Evolutionary conservation across 2,888 invertebrate species (phyloP).

Genomic region (Glaucopsyche alexis): DNA sequence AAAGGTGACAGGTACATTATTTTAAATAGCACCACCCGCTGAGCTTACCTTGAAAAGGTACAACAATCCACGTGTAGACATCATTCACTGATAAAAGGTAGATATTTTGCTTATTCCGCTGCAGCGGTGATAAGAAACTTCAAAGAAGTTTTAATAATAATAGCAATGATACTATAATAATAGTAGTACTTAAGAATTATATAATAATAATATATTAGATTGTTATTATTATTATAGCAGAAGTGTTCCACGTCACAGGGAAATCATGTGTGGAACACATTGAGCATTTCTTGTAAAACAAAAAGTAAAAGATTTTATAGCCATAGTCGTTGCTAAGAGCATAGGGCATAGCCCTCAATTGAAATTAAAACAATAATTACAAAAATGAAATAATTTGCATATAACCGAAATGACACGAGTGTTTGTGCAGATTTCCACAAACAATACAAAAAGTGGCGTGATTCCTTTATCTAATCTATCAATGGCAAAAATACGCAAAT

Average conservation of each 20-base stretch:
- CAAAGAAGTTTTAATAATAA: not conserved
- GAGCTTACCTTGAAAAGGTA: slow-evolving; percentile 7
- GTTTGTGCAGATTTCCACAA: not conserved
- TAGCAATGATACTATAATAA: not conserved
- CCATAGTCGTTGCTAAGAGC: not conserved
- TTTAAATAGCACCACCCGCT: not conserved
- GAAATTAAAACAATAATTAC: not conserved
- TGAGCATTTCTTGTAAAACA: not conserved
- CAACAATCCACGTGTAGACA: not conserved
- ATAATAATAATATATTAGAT: not conserved
- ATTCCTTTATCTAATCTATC: slow-evolving; percentile 10
- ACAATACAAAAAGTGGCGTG: slow-evolving; percentile 24
- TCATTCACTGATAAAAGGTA: not conserved
- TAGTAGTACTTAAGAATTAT: not conserved
- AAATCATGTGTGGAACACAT: not conserved
- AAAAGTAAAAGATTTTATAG: not conserved
- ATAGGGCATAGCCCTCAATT: not conserved
- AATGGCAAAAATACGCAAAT: slow-evolving; percentile 17
- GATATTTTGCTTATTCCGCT: not conserved
- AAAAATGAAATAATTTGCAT: not conserved
- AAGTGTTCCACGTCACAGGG: not conserved
- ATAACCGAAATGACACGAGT: not conserved
- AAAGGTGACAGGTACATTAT: not conserved
- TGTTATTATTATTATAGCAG: not conserved
- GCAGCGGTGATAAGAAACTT: not conserved